Evolutionary conservation across 2,797 vertebrate species (phyloP).

Genomic region (Austrolebias charrua): DNA sequence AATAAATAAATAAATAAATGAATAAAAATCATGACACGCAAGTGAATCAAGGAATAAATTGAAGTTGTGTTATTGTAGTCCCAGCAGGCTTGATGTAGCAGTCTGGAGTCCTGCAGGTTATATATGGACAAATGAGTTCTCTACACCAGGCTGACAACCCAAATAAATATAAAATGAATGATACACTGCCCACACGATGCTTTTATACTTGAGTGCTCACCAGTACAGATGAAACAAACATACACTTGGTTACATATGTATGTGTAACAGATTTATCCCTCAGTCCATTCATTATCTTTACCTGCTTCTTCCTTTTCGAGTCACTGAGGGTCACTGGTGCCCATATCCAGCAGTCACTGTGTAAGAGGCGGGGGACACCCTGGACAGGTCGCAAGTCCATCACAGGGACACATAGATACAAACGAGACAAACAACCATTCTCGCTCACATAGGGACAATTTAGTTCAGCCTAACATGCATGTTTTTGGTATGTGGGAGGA

Average conservation of each 20-base stretch:
- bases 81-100: background rate
- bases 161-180: background rate
- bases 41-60: background rate
- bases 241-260: background rate
- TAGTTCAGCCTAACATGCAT: no score
- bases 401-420: no score
- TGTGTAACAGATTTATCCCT: background rate
- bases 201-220: background rate
- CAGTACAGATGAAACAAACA: conserved; percentile 8
- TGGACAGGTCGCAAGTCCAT: no score
- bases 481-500: no score
- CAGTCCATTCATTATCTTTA: no score
- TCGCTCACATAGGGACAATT: no score
- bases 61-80: background rate
- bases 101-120: background rate
- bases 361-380: no score
- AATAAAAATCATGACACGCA: background rate
- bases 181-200: background rate
- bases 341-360: no score
- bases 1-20: background rate
- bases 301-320: no score
- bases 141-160: background rate
- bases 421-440: no score
- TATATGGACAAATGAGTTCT: background rate
- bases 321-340: no score